Conservation (phyloP, 2,113 vertebrate species). For the Thymallus thymallus region DNA sequence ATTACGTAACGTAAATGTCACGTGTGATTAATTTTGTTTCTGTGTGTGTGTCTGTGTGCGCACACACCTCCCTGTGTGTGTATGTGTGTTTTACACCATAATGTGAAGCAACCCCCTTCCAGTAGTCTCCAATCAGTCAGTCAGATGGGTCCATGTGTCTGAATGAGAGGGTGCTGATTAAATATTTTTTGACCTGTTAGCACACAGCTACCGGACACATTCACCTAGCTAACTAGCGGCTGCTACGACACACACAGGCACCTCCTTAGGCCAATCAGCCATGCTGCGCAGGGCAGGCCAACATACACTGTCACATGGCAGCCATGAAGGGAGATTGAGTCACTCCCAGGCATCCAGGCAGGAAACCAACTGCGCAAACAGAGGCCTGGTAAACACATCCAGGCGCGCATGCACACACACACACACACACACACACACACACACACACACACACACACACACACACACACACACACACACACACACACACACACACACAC, state of each 20-base stretch:
- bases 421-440: too few species aligned
- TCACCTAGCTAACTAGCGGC: background rate
- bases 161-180: background rate
- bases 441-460: too few species aligned
- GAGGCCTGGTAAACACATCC: slow-evolving; percentile 24
- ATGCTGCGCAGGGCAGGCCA: slow-evolving; percentile 26
- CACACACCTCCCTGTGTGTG: too few species aligned
- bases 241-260: slow-evolving; percentile 36
- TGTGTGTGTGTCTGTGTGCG: background rate
- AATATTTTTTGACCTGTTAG: background rate
- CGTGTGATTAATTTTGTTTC: background rate
- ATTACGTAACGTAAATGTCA: background rate
- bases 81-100: background rate
- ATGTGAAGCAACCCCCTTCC: background rate
- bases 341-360: slow-evolving; percentile 19
- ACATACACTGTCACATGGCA: slow-evolving; percentile 22
- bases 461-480: slow-evolving; percentile 1
- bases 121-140: background rate
- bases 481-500: too few species aligned
- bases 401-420: slow-evolving; percentile 21
- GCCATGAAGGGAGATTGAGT: slow-evolving; percentile 15
- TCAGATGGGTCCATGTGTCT: background rate
- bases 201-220: background rate
- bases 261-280: slow-evolving; percentile 46
- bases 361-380: slow-evolving; percentile 69